These are phyloP conservation scores for Rhyzopertha dominica DNA, from an alignment of 1,140 invertebrate genomes.

Conservation along the genomic window DNA sequence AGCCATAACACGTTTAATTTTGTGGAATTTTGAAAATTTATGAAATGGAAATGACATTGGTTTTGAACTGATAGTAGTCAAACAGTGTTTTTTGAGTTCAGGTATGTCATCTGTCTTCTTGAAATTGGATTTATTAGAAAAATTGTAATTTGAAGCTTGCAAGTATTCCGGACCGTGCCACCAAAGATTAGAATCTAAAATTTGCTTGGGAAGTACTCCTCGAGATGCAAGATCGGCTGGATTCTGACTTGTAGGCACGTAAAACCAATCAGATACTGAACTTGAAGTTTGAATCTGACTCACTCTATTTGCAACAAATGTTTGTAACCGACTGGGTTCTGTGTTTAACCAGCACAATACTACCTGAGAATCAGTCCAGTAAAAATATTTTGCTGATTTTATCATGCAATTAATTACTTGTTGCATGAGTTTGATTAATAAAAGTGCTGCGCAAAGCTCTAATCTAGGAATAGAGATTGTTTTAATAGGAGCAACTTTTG, in stretches of 20 bases:
- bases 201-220: conserved; percentile 26
- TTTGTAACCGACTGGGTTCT: conserved; percentile 27
- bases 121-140: background rate
- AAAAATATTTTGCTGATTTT: no score
- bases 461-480: conserved; percentile 25
- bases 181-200: conserved; percentile 35
- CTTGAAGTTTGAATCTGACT: conserved; percentile 30
- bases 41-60: conserved; percentile 5
- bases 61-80: conserved; percentile 10
- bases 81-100: conserved; percentile 1
- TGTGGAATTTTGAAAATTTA: conserved; percentile 6
- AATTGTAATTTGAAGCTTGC: background rate
- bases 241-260: conserved; percentile 33
- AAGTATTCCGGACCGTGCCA: conserved; percentile 40
- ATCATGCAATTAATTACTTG: no score
- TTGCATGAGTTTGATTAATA: conserved; percentile 17
- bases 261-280: conserved; percentile 25
- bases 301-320: conserved; percentile 41
- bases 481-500: conserved; percentile 39
- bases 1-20: conserved; percentile 12
- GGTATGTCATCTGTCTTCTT: background rate
- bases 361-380: no score
- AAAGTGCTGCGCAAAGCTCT: conserved; percentile 21
- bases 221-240: conserved; percentile 40
- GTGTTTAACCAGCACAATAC: no score